Conservation (phyloP, 2,888 invertebrate species). For the Athalia cordata region DNA sequence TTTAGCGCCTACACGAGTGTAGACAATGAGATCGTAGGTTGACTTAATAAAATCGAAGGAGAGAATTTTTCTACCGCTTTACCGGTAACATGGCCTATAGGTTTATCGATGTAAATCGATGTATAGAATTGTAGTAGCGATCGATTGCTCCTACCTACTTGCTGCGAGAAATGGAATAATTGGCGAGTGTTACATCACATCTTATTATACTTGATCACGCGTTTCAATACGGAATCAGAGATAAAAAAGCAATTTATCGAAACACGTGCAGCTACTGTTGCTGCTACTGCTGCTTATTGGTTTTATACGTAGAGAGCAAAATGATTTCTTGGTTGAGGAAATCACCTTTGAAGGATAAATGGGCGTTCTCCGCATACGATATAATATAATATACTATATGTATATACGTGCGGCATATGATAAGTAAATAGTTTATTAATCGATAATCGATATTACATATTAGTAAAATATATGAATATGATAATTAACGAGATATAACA, state of each 20-base stretch:
- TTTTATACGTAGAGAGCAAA: neutral
- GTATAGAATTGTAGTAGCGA: neutral
- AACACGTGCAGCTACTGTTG: slow-evolving; percentile 10
- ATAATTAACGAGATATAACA: slow-evolving; percentile 65
- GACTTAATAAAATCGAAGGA: neutral
- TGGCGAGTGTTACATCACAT: neutral
- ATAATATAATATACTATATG: neutral
- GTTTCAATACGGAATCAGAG: slow-evolving; percentile 16
- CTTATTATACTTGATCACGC: slow-evolving; percentile 9
- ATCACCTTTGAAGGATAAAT: neutral
- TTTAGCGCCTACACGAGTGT: slow-evolving; percentile 3
- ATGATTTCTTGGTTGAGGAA: neutral
- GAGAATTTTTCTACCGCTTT: no score
- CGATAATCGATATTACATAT: slow-evolving; percentile 62
- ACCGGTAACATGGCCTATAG: no score
- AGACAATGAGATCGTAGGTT: neutral
- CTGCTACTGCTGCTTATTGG: neutral
- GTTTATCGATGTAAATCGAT: neutral
- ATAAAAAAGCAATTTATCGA: slow-evolving; percentile 22
- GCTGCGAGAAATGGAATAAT: neutral
- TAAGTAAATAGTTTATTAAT: slow-evolving; percentile 68
- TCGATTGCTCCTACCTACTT: neutral
- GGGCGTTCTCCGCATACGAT: no score
- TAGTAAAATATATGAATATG: slow-evolving; percentile 67
- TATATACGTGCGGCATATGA: slow-evolving; percentile 22